Percentiles rank a stretch among this genome's conserved stretches.
These are phyloP conservation scores for Rhagophthalmus giganteus DNA, from an alignment of 2,888 invertebrate genomes.

Conservation along the genomic window DNA sequence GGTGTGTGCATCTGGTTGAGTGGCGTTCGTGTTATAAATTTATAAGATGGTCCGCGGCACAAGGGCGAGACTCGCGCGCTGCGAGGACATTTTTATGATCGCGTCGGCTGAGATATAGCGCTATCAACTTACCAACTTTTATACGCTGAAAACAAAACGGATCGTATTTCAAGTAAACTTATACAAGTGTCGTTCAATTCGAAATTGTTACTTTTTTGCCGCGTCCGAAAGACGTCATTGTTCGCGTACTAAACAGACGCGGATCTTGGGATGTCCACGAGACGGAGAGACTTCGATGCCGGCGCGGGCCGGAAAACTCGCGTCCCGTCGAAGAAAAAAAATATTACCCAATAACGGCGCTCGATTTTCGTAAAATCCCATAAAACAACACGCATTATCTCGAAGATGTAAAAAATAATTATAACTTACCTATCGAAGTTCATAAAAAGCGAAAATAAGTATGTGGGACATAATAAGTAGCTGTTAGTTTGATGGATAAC, in stretches of 20 bases:
- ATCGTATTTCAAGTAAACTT: conserved; percentile 54
- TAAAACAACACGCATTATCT: background rate
- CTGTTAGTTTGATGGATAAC: conserved; percentile 50
- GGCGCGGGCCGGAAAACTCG: background rate
- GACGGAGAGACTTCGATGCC: background rate
- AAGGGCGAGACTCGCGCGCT: conserved; percentile 48
- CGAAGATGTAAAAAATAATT: conserved; percentile 1
- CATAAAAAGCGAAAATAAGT: conserved; percentile 37
- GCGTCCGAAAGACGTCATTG: conserved; percentile 10
- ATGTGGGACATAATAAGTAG: conserved; percentile 52
- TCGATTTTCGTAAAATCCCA: background rate
- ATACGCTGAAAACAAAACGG: conserved; percentile 56
- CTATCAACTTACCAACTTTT: conserved; percentile 57
- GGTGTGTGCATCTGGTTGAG: conserved; percentile 24
- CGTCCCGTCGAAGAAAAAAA: no score
- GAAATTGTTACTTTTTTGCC: conserved; percentile 47
- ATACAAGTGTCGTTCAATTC: conserved; percentile 52
- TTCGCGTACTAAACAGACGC: conserved; percentile 1
- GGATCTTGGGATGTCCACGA: background rate
- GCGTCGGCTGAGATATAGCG: conserved; percentile 56
- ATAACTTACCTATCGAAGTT: background rate
- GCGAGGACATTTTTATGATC: conserved; percentile 56
- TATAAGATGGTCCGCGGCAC: conserved; percentile 41
- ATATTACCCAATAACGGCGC: background rate
- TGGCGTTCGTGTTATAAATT: conserved; percentile 39